Conservation (phyloP, 2,888 invertebrate genomes). For the Electrophaes corylata region DNA sequence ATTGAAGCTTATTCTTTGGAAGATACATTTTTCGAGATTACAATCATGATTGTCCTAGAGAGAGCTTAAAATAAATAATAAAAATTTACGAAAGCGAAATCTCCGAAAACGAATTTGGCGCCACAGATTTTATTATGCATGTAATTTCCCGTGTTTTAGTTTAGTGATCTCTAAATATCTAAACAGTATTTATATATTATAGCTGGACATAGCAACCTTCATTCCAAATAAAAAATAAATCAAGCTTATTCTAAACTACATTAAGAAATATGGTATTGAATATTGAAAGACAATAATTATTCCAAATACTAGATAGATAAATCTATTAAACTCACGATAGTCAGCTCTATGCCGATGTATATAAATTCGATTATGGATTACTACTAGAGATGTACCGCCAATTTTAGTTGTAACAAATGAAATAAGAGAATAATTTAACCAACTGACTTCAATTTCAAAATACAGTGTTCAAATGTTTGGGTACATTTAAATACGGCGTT, state of each 20-base stretch:
- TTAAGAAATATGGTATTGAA: conserved; percentile 2
- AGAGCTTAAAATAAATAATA: conserved; percentile 12
- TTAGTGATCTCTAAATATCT: neutral
- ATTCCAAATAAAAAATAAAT: conserved; percentile 9
- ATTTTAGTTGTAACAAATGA: neutral
- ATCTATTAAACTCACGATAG: conserved; percentile 6
- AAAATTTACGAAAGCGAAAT: neutral
- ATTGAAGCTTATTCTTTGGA: conserved; percentile 56
- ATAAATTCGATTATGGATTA: conserved; percentile 30
- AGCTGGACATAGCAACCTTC: conserved; percentile 6
- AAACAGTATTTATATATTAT: neutral
- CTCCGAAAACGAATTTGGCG: neutral
- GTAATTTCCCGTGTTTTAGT: too few relatives aligned
- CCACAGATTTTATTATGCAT: neutral
- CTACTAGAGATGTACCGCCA: conserved; percentile 10
- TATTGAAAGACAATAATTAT: conserved; percentile 5
- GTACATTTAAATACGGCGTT: too few relatives aligned
- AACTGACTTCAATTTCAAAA: neutral
- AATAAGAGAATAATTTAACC: neutral
- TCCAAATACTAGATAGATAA: conserved; percentile 1
- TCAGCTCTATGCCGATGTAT: conserved; percentile 20
- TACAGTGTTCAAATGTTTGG: too few relatives aligned
- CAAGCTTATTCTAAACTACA: conserved; percentile 2
- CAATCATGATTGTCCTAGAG: conserved; percentile 2
- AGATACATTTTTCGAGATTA: conserved; percentile 46